Conservation (phyloP, 2,888 invertebrate genomes). For the Metallyticus violacea region DNA sequence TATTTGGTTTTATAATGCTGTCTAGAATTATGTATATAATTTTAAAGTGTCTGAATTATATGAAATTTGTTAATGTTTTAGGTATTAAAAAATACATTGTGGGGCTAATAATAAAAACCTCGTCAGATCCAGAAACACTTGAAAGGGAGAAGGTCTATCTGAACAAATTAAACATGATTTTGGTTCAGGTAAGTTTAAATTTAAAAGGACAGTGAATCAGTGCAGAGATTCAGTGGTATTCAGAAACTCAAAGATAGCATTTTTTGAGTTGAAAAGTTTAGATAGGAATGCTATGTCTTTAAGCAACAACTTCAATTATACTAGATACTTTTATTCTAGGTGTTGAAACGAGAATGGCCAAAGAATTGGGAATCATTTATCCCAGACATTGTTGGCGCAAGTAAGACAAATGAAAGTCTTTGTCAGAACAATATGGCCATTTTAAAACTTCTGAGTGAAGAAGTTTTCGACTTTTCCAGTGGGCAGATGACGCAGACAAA, state of each 20-base stretch:
- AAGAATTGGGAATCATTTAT: slow-evolving; percentile 99
- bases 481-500: slow-evolving; percentile 99
- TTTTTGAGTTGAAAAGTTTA: no score
- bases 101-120: slow-evolving; percentile 96
- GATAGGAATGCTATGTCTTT: neutral
- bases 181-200: slow-evolving; percentile 74
- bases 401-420: slow-evolving; percentile 96
- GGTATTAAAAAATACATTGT: slow-evolving; percentile 99
- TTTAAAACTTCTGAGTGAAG: slow-evolving; percentile 94
- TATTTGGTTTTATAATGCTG: no score
- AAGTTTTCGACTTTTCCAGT: slow-evolving; percentile 97
- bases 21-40: no score
- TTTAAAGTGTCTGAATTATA: no score
- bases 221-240: neutral
- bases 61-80: slow-evolving; percentile 36
- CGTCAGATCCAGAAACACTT: slow-evolving; percentile 84
- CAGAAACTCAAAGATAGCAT: neutral
- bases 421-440: slow-evolving; percentile 99
- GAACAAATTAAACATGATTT: slow-evolving; percentile 97
- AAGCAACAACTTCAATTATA: neutral
- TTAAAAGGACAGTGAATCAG: no score
- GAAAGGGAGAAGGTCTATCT: slow-evolving; percentile 94
- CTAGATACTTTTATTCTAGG: slow-evolving; percentile 51
- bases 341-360: slow-evolving; percentile 99
- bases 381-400: slow-evolving; percentile 97